phyloP scores from a whole-genome alignment of 2,797 vertebrate genomes.

The Anableps anableps region DNA sequence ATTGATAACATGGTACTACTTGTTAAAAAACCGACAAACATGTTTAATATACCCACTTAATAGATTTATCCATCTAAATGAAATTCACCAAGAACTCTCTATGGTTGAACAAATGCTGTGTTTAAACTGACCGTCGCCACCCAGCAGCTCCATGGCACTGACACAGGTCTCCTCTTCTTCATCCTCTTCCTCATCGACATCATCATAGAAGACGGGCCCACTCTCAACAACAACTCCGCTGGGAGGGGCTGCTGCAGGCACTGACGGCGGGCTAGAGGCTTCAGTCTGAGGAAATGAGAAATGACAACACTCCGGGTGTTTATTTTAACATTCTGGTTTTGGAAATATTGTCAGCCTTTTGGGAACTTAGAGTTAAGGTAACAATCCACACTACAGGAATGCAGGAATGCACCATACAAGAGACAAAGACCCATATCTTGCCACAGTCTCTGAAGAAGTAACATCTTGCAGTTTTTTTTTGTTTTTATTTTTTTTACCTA shows the following conservation, averaged over 20 bases:
- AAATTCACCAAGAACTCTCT: not conserved
- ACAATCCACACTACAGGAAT: no score
- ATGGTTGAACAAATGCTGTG: not conserved
- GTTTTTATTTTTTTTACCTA: no score
- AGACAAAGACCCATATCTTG: no score
- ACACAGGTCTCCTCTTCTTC: slow-evolving; percentile 93
- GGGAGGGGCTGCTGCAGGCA: slow-evolving; percentile 17
- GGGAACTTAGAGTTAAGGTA: not conserved
- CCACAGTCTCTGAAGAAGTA: no score
- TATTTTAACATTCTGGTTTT: no score
- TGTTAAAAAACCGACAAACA: not conserved
- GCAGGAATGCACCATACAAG: no score
- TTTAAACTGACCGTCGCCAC: slow-evolving; percentile 82
- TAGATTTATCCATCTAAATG: not conserved
- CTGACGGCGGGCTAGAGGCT: slow-evolving; percentile 29
- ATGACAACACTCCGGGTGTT: no score
- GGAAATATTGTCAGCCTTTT: not conserved
- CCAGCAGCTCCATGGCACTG: slow-evolving; percentile 92
- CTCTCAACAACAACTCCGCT: slow-evolving; percentile 87
- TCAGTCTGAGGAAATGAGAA: slow-evolving; percentile 43
- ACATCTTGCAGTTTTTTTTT: no score
- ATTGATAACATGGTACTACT: not conserved
- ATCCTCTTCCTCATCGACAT: slow-evolving; percentile 88
- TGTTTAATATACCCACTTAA: not conserved
- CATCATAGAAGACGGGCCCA: slow-evolving; percentile 90